phyloP scores from a whole-genome alignment of 2,888 invertebrate genomes.

The Agapetus fuscipes region DNA sequence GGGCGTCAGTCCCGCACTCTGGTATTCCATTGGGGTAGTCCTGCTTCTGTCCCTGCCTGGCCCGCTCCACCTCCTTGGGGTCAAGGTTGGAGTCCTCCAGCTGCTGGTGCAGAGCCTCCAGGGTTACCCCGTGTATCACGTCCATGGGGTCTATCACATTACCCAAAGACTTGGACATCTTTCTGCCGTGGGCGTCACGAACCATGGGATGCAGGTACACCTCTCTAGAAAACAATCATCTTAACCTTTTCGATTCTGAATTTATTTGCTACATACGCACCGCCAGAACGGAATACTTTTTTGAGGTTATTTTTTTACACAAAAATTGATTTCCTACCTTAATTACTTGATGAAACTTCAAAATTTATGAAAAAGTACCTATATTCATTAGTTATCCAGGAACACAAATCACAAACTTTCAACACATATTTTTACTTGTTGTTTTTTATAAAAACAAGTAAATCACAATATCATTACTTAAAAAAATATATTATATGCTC shows the following conservation, averaged over 20 bases:
- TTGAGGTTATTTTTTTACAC: too few relatives aligned
- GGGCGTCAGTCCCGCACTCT: conserved; percentile 91
- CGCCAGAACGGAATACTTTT: too few relatives aligned
- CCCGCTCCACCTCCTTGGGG: conserved; percentile 68
- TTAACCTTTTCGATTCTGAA: too few relatives aligned
- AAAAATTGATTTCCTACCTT: not conserved
- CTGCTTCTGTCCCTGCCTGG: conserved; percentile 63
- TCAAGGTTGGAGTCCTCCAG: conserved; percentile 75
- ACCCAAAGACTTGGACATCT: conserved; percentile 98
- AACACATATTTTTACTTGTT: too few relatives aligned
- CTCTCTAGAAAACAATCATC: conserved; percentile 50
- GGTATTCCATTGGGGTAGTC: conserved; percentile 90
- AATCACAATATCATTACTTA: not conserved
- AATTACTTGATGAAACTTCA: too few relatives aligned
- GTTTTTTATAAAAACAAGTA: too few relatives aligned
- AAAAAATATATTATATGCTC: not conserved
- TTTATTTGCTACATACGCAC: too few relatives aligned
- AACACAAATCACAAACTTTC: too few relatives aligned
- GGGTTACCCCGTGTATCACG: conserved; percentile 78
- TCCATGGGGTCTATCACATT: conserved; percentile 97
- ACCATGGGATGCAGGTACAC: conserved; percentile 95
- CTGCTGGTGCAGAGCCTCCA: conserved; percentile 70
- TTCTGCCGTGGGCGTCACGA: conserved; percentile 94
- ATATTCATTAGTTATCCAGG: too few relatives aligned
- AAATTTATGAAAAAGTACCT: too few relatives aligned